Conservation (phyloP, 1,140 invertebrate genomes). For the Zophobas atratus region DNA sequence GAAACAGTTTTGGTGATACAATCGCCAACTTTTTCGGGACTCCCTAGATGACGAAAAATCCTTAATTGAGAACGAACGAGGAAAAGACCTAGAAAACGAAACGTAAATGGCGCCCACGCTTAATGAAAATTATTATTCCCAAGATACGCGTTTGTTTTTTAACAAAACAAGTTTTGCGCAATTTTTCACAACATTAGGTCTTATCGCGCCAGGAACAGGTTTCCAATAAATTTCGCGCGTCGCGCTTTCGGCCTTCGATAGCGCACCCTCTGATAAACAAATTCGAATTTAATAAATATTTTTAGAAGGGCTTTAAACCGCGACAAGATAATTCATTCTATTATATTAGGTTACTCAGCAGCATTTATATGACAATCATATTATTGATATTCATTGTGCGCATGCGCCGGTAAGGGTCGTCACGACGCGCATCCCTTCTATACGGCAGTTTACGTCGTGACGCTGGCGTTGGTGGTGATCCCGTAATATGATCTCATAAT, state of each 20-base stretch:
- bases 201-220: conserved; percentile 3
- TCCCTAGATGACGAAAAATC: conserved; percentile 27
- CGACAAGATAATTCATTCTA: conserved; percentile 41
- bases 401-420: conserved; percentile 39
- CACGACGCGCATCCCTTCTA: conserved; percentile 46
- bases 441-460: conserved; percentile 47
- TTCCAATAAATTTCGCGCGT: conserved; percentile 11
- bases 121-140: conserved; percentile 42
- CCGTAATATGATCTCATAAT: conserved; percentile 41
- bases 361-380: conserved; percentile 47
- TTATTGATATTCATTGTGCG: conserved; percentile 46
- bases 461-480: conserved; percentile 24
- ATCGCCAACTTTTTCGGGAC: conserved; percentile 24
- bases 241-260: not conserved
- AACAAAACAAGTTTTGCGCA: conserved; percentile 24
- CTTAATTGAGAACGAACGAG: conserved; percentile 39
- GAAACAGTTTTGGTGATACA: conserved; percentile 31
- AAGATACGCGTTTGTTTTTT: conserved; percentile 20
- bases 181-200: conserved; percentile 16
- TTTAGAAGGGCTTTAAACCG: not conserved
- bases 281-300: conserved; percentile 34
- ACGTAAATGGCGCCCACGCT: conserved; percentile 27
- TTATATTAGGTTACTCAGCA: conserved; percentile 39
- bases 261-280: not conserved
- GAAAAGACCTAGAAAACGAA: conserved; percentile 30